Evolutionary conservation across 2,797 vertebrate species (phyloP).

Genomic region (Anguilla megastoma): DNA sequence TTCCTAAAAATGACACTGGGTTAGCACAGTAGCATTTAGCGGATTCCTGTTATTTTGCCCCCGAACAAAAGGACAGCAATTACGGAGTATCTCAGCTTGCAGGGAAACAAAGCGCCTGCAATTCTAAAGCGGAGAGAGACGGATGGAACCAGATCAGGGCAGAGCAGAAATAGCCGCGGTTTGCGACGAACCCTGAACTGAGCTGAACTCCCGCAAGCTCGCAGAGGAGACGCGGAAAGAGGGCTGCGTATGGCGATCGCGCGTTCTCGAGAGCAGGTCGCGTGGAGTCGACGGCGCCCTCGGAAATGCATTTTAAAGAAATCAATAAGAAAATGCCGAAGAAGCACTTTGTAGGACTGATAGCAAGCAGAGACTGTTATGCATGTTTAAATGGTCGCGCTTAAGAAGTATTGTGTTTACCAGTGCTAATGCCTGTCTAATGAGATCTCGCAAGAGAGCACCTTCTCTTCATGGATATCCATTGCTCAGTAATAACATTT

Average conservation of each 20-base stretch:
- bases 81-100: not conserved
- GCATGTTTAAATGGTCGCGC: not conserved
- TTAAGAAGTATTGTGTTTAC: not conserved
- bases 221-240: no score
- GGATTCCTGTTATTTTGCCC: not conserved
- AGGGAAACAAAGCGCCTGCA: not conserved
- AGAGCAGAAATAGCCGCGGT: not conserved
- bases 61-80: slow-evolving; percentile 12
- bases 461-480: not conserved
- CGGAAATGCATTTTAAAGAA: slow-evolving; percentile 7
- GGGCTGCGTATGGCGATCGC: not conserved
- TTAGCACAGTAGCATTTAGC: not conserved
- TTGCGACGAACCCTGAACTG: not conserved
- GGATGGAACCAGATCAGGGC: not conserved
- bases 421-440: not conserved
- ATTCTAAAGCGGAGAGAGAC: not conserved
- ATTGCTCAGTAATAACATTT: not conserved
- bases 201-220: not conserved
- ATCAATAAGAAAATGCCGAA: not conserved
- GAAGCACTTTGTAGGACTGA: not conserved
- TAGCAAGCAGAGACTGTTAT: not conserved
- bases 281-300: not conserved
- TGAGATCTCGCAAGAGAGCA: not conserved
- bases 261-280: not conserved
- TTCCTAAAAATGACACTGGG: not conserved